A percentile compares a stretch with the other conserved stretches of the same genome.
Evolutionary conservation across 2,797 vertebrate species (phyloP).

Genomic region (Hapalemur alaotrensis): DNA sequence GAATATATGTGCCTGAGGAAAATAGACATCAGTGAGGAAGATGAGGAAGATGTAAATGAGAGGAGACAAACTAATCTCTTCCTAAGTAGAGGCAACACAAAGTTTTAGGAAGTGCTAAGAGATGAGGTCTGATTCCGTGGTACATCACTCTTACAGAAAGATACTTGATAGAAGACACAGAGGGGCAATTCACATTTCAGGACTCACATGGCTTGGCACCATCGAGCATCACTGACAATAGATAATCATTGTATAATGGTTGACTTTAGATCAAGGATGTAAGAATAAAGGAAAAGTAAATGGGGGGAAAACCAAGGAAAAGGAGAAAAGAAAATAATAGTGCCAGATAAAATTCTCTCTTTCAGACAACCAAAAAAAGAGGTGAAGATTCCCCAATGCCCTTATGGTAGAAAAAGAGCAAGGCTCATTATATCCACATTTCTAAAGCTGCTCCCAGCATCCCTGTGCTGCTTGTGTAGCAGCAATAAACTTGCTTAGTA

Average conservation of each 20-base stretch:
- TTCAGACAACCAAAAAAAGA: neutral
- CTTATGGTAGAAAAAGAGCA: neutral
- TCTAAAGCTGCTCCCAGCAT: neutral
- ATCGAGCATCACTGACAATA: rapidly evolving
- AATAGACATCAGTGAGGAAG: neutral
- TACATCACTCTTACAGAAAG: neutral
- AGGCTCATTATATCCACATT: neutral
- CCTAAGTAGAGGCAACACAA: neutral
- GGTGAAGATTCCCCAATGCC: neutral
- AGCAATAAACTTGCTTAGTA: neutral
- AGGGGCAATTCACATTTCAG: neutral
- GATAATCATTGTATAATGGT: neutral
- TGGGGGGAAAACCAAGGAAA: neutral
- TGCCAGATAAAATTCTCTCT: neutral
- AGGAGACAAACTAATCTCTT: neutral
- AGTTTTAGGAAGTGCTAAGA: neutral
- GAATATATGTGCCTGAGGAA: neutral
- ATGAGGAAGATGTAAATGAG: neutral
- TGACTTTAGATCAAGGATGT: neutral
- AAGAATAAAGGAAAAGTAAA: neutral
- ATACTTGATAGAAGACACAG: neutral
- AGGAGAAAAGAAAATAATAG: neutral
- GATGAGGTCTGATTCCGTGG: neutral
- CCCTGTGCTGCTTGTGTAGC: neutral
- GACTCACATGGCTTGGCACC: neutral